Percentiles rank a stretch among this genome's conserved stretches.
Conservation (phyloP, 2,113 vertebrate genomes). For the Coregonus clupeaformis region DNA sequence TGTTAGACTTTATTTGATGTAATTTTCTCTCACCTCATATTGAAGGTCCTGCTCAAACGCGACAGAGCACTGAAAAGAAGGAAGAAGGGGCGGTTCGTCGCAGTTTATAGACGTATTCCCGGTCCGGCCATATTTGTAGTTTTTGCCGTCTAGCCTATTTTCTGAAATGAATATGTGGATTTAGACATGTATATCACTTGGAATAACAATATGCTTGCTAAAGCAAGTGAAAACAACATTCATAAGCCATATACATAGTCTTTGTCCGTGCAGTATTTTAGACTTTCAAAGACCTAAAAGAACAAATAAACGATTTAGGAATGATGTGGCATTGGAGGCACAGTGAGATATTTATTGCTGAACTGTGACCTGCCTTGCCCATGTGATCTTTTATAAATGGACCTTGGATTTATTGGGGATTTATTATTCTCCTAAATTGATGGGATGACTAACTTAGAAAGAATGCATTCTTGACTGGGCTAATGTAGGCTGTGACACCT, state of each 20-base stretch:
- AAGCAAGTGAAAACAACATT: not conserved
- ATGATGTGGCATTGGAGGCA: not conserved
- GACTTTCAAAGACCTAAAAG: not conserved
- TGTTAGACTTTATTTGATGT: not conserved
- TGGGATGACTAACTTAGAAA: too few species aligned
- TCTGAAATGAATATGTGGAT: not conserved
- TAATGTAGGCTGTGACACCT: too few species aligned
- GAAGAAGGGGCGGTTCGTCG: not conserved
- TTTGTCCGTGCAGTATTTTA: too few species aligned
- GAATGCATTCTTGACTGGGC: too few species aligned
- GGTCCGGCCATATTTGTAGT: not conserved
- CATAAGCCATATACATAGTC: too few species aligned
- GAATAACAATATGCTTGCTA: not conserved
- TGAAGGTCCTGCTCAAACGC: not conserved
- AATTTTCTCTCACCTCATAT: conserved; percentile 6
- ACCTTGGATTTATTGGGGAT: too few species aligned
- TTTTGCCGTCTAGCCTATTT: not conserved
- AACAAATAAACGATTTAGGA: not conserved
- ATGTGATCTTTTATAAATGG: not conserved
- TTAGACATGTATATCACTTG: not conserved
- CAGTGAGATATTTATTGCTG: not conserved
- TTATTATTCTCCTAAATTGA: too few species aligned
- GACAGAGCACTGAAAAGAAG: conserved; percentile 6
- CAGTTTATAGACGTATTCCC: not conserved
- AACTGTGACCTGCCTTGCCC: not conserved